Evolutionary conservation across 1,140 invertebrate genomes (phyloP), one percentile per base, ranked within the genome.

Genomic region (Bicyclus anynana): DNA sequence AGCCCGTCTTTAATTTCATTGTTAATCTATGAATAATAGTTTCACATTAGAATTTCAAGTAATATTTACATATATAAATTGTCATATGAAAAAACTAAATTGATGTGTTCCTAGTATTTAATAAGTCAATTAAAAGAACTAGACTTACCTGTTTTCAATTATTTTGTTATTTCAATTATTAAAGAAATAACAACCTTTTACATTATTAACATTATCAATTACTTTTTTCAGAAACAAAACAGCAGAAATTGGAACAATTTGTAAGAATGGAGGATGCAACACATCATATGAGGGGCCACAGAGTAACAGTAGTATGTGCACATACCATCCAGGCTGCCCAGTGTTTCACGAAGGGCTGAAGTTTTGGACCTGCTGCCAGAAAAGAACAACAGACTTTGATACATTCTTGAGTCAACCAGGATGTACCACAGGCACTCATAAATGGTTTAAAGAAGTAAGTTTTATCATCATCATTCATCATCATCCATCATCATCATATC

Each of bases 291-390:
- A 91, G 69, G 95, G 93, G 0, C 90, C 92, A 17, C 77, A 92
- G 26, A 93, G 91, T 46, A 91, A 96, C 68, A 61, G 89, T 10
- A 90, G 92, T 44, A 74, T 87, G 33, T 99, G 98, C 80, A 86
- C 90, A 35, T 91, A 95, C 90, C 98, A 99, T 90, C 93, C 96
- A 16, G 98, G 98, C 0, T 89, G 91, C 13, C 97, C 98, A 2
- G 92, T 99, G 38, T 99, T 99, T 83, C 98, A 99, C 78, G 98
- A 99, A 91, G 98, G 97, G 0, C 90, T 99, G 80, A 99, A 99
- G 87, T 99, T 94, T 85, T 99, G 98, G 98, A 95, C 97, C 0
- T 99, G 98, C 77, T 99, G 98, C 76, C 92, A 95, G 65, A 96
- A 95, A 71, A 95, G 94, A 72, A 99, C 98, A 1, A 94, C 96